Percentiles rank a stretch among this genome's conserved stretches.
Evolutionary conservation across 2,113 vertebrate genomes (phyloP).

Genomic region (Actenoides hombroni): DNA sequence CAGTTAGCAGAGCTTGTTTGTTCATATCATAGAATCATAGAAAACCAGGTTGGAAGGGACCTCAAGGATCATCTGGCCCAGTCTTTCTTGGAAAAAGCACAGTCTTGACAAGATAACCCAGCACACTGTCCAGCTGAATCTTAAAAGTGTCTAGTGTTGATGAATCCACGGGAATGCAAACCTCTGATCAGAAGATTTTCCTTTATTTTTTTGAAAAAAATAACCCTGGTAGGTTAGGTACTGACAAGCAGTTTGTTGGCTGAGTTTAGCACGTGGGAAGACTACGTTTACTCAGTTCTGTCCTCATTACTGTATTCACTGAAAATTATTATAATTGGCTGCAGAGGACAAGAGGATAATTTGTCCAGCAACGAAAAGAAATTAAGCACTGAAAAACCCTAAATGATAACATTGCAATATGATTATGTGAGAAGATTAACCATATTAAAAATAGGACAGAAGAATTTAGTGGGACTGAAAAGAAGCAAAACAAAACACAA

Average conservation of each 20-base stretch:
- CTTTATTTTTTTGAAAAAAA: neutral
- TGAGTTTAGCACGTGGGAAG: slow-evolving; percentile 24
- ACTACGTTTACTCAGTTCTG: slow-evolving; percentile 61
- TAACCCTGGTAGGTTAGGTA: neutral
- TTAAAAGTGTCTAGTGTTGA: neutral
- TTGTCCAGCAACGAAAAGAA: slow-evolving; percentile 56
- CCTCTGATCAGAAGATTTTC: neutral
- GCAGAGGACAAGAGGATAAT: slow-evolving; percentile 53
- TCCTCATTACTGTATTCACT: slow-evolving; percentile 47
- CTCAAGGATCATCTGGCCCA: neutral
- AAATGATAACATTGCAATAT: neutral
- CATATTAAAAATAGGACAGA: neutral
- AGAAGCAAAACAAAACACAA: neutral
- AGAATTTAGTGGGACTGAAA: neutral
- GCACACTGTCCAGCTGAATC: neutral
- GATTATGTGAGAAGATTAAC: neutral
- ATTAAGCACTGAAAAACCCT: slow-evolving; percentile 7
- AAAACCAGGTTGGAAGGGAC: neutral
- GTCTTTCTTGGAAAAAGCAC: neutral
- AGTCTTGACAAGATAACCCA: neutral
- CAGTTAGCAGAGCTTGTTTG: neutral
- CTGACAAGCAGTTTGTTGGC: slow-evolving; percentile 22
- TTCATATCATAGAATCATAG: neutral
- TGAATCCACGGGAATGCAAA: neutral
- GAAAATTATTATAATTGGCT: slow-evolving; percentile 65